phyloP scores from a whole-genome alignment of 2,888 invertebrate species.

The Agrochola lychnidis region DNA sequence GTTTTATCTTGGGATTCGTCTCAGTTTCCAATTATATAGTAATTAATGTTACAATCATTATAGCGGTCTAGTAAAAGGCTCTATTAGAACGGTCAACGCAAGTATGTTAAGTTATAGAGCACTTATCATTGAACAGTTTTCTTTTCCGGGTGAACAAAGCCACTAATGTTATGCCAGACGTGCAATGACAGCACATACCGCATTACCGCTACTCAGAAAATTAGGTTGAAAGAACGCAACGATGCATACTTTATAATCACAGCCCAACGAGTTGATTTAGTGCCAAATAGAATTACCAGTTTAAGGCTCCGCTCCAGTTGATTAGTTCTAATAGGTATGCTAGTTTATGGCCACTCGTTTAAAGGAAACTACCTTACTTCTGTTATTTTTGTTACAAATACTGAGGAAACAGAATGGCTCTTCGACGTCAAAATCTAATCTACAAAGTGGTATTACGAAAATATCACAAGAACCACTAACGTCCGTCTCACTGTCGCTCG shows the following conservation, averaged over 20 bases:
- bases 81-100: slow-evolving; percentile 11
- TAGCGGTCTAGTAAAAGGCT: slow-evolving; percentile 6
- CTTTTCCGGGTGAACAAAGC: slow-evolving; percentile 42
- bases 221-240: slow-evolving; percentile 33
- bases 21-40: slow-evolving; percentile 41
- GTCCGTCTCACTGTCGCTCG: slow-evolving; percentile 54
- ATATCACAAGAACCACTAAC: slow-evolving; percentile 57
- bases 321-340: slow-evolving; percentile 13
- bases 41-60: slow-evolving; percentile 43
- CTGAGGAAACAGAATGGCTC: slow-evolving; percentile 12
- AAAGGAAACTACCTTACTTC: slow-evolving; percentile 9
- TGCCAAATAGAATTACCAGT: slow-evolving; percentile 29
- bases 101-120: slow-evolving; percentile 15
- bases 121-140: slow-evolving; percentile 26
- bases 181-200: slow-evolving; percentile 27
- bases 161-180: slow-evolving; percentile 29
- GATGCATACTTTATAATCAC: slow-evolving; percentile 36
- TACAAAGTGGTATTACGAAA: slow-evolving; percentile 55
- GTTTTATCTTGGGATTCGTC: slow-evolving; percentile 39
- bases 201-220: slow-evolving; percentile 8
- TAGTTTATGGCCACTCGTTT: slow-evolving; percentile 15
- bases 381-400: slow-evolving; percentile 28
- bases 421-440: slow-evolving; percentile 48
- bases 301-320: slow-evolving; percentile 19
- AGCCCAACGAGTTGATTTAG: slow-evolving; percentile 27